Evolutionary conservation across 2,113 vertebrate genomes (phyloP).

Genomic region (Eidolon helvum): DNA sequence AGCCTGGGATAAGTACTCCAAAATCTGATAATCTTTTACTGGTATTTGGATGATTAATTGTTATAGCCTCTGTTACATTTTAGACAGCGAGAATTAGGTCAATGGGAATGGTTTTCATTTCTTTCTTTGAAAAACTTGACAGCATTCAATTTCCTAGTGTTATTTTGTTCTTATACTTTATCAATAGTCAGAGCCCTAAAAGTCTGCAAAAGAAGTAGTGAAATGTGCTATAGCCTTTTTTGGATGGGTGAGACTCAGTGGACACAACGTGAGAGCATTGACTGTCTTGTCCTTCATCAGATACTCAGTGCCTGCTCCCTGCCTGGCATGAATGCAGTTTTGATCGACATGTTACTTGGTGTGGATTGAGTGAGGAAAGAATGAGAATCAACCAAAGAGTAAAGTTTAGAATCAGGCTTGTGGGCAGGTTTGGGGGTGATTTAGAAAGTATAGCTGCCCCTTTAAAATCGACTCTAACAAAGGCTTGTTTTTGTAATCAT

Average conservation of each 20-base stretch:
- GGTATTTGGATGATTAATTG: conserved; percentile 29
- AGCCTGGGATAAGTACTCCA: not conserved
- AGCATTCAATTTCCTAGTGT: not conserved
- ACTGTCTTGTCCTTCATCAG: not conserved
- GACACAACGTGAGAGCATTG: not conserved
- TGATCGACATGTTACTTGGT: not conserved
- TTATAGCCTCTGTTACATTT: conserved; percentile 40
- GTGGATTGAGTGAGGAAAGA: not conserved
- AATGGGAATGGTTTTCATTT: not conserved
- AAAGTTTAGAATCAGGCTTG: not conserved
- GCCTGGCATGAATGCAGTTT: not conserved
- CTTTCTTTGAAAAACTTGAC: not conserved
- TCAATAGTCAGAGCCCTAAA: not conserved
- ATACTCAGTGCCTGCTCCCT: not conserved
- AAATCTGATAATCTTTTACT: conserved; percentile 6
- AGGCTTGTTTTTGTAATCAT: conserved; percentile 79
- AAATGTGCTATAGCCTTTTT: not conserved
- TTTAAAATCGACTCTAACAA: conserved; percentile 48
- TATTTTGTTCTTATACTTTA: not conserved
- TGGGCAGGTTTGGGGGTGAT: not conserved
- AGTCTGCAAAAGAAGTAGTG: not conserved
- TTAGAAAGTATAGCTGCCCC: not conserved
- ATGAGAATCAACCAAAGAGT: not conserved
- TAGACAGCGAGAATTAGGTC: conserved; percentile 30
- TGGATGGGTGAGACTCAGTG: not conserved